Conservation (phyloP, 2,797 vertebrate genomes). For the Falco novaeseelandiae region DNA sequence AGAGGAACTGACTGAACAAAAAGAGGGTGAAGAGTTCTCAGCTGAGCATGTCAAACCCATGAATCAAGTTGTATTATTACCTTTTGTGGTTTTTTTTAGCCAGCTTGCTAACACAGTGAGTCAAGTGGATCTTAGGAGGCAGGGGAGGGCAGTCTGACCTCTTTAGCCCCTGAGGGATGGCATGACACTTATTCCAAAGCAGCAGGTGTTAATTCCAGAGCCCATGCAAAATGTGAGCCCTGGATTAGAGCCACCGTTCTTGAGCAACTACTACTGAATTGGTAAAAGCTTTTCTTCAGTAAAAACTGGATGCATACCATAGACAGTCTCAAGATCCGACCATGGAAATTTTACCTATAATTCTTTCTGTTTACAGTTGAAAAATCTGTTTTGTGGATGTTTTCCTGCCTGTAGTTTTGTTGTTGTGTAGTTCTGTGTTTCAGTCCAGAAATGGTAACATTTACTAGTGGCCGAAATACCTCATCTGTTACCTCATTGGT, state of each 20-base stretch:
- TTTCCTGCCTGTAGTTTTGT: neutral
- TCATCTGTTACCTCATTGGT: neutral
- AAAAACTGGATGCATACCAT: neutral
- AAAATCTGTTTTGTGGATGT: neutral
- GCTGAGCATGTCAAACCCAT: neutral
- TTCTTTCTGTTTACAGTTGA: neutral
- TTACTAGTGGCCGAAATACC: neutral
- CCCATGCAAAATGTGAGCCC: neutral
- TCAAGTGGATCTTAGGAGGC: neutral
- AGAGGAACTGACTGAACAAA: neutral
- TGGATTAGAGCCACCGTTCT: neutral
- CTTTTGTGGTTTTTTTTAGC: neutral
- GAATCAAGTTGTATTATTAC: slow-evolving; percentile 16
- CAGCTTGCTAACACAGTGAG: neutral
- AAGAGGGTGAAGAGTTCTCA: neutral
- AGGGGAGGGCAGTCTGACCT: neutral
- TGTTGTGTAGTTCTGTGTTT: neutral
- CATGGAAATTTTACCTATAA: neutral
- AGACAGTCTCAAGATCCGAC: neutral
- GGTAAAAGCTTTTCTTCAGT: neutral
- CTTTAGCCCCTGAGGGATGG: neutral
- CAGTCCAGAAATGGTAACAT: neutral
- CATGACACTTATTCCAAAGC: neutral
- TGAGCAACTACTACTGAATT: neutral
- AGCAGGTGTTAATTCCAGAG: slow-evolving; percentile 35